Evolutionary conservation across 2,797 vertebrate genomes (phyloP).

Genomic region (Aulostomus chinensis): DNA sequence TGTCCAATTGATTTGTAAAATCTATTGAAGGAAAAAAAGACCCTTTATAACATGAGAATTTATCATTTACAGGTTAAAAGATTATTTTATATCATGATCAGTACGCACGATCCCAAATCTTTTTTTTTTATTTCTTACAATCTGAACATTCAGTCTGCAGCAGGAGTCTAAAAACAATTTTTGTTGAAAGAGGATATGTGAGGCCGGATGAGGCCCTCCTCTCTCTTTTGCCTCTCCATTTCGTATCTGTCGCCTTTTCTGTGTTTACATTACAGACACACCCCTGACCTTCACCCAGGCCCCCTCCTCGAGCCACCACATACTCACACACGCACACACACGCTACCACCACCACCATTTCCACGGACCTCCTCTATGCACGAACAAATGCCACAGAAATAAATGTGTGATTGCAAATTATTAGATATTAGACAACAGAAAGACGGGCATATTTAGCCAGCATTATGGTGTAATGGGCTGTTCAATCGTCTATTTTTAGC

Average conservation of each 20-base stretch:
- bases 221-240: constrained; percentile 45
- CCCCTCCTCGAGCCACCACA: constrained; percentile 32
- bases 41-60: background rate
- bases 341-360: constrained; percentile 5
- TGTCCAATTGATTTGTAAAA: background rate
- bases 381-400: constrained; percentile 10
- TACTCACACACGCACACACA: constrained; percentile 1
- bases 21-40: background rate
- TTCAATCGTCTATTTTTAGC: constrained; percentile 34
- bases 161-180: constrained; percentile 19
- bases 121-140: constrained; percentile 2
- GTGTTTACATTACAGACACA: constrained; percentile 72
- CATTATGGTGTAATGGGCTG: background rate
- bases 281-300: constrained; percentile 69
- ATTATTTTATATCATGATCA: no score
- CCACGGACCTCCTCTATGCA: constrained; percentile 23
- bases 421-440: background rate
- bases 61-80: background rate
- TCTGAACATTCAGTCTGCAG: constrained; percentile 10
- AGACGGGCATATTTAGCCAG: background rate
- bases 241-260: constrained; percentile 59
- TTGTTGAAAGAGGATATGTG: constrained; percentile 46
- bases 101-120: no score
- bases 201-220: constrained; percentile 54
- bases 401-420: background rate